phyloP scores from a whole-genome alignment of 2,888 invertebrate species.

The Acanthosepion lycidas region DNA sequence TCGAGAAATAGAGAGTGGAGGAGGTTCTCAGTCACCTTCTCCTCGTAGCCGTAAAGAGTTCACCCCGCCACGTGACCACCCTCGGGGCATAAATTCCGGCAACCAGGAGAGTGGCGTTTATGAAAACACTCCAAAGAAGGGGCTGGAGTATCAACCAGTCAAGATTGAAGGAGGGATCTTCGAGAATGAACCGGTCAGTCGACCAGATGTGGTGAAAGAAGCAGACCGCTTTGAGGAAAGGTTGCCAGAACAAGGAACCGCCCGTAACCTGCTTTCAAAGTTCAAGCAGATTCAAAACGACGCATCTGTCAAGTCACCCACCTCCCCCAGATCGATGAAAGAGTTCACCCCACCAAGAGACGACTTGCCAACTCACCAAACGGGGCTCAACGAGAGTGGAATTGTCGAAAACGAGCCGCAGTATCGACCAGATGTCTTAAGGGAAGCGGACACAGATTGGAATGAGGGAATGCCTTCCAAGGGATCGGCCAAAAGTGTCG shows the following conservation, averaged over 20 bases:
- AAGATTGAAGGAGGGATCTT: slow-evolving; percentile 63
- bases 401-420: slow-evolving; percentile 67
- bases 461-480: slow-evolving; percentile 73
- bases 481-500: slow-evolving; percentile 88
- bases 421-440: slow-evolving; percentile 74
- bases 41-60: slow-evolving; percentile 58
- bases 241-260: slow-evolving; percentile 81
- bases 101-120: slow-evolving; percentile 57
- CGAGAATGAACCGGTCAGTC: slow-evolving; percentile 64
- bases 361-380: slow-evolving; percentile 57
- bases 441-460: slow-evolving; percentile 72
- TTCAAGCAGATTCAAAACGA: slow-evolving; percentile 86
- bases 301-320: slow-evolving; percentile 57
- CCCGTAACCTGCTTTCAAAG: slow-evolving; percentile 85
- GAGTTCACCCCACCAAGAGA: slow-evolving; percentile 69
- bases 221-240: slow-evolving; percentile 64
- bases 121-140: slow-evolving; percentile 58
- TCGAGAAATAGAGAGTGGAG: slow-evolving; percentile 56
- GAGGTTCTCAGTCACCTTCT: slow-evolving; percentile 51
- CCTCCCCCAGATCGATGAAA: slow-evolving; percentile 60
- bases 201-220: slow-evolving; percentile 76
- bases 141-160: slow-evolving; percentile 55
- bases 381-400: slow-evolving; percentile 58
- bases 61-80: slow-evolving; percentile 56
- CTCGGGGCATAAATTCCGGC: neutral